Evolutionary conservation across 2,888 invertebrate species (phyloP).

Genomic region (Cerceris rybyensis): DNA sequence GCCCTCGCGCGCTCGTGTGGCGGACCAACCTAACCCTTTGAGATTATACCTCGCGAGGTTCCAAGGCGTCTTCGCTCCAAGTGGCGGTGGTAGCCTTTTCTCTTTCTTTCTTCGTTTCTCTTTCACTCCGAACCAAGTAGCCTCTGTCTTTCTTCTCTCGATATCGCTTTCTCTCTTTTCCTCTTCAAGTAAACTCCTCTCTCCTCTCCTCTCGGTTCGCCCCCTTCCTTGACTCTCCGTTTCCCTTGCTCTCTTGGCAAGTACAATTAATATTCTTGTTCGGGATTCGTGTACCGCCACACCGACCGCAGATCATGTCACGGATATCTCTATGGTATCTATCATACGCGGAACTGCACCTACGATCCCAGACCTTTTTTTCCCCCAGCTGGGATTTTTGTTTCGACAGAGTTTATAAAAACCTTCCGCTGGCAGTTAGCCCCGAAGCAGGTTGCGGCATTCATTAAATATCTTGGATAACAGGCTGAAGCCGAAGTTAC

Average conservation of each 20-base stretch:
- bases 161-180: too few relatives aligned
- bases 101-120: constrained; percentile 9
- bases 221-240: constrained; percentile 26
- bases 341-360: constrained; percentile 70
- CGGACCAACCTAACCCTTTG: constrained; percentile 73
- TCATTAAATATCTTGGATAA: constrained; percentile 48
- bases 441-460: constrained; percentile 40
- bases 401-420: constrained; percentile 41
- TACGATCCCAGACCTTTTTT: constrained; percentile 44
- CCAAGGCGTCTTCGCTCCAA: constrained; percentile 44
- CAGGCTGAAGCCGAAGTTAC: constrained; percentile 3
- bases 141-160: constrained; percentile 23
- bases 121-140: background rate
- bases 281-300: constrained; percentile 71
- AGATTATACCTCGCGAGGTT: constrained; percentile 69
- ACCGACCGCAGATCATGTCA: constrained; percentile 71
- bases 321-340: constrained; percentile 70
- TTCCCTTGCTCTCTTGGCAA: constrained; percentile 52
- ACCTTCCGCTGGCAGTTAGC: constrained; percentile 19
- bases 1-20: constrained; percentile 70
- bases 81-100: constrained; percentile 9
- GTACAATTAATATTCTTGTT: constrained; percentile 77
- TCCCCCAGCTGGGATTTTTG: constrained; percentile 40
- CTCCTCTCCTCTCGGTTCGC: constrained; percentile 15
- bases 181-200: background rate